Base-by-base conservation (phyloP, 1,140 invertebrate genomes). In the Monomorium pharaonis region DNA sequence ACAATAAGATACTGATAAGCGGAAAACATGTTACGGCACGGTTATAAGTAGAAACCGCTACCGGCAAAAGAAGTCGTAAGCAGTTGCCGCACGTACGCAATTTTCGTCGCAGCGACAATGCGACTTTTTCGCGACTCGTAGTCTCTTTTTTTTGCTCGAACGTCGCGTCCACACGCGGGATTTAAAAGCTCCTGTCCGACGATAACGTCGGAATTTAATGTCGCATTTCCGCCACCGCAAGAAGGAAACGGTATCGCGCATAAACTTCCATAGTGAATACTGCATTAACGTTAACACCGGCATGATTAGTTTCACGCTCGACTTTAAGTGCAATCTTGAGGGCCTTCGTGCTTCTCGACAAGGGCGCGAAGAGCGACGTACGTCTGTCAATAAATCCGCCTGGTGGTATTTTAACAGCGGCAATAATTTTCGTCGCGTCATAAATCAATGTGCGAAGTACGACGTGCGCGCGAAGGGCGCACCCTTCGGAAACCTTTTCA, bases 81-180 rank as follows among this genome's bases (percentile, higher is more conserved):
- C 89, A 94, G 92, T 94, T 92, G 63, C 75, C 89, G 93, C 93
- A 94, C 93, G 93, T 93, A 94, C 91, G 89, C 91, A 92, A 94
- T 93, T 91, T 88, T 88, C 89, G 86, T 87, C 86, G 86, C 63
- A 47, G 63, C 89, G 84, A 86, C 89, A 85, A 80, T 62, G 77
- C n/a, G n/a, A n/a, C 75, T 91, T 33, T 33, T 89, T 88, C 56
- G 60, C 75, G 27, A 58, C 24, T 77, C 24, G 24, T 37, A 75
- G 65, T 56, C 33, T 69, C n/a, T 74, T 86, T 49, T 69, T 24
- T 74, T 86, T 49, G 54, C 63, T 65, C 60, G 37, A 86, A 89
- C 77, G 86, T 89, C 54, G 85, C 58, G 65, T 70, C 49, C 74
- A 24, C 56, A 77, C 42, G 12, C 51, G 21, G 54, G 75, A 89